Conservation (phyloP, 2,888 invertebrate species). For the Limenitis arthemis region DNA sequence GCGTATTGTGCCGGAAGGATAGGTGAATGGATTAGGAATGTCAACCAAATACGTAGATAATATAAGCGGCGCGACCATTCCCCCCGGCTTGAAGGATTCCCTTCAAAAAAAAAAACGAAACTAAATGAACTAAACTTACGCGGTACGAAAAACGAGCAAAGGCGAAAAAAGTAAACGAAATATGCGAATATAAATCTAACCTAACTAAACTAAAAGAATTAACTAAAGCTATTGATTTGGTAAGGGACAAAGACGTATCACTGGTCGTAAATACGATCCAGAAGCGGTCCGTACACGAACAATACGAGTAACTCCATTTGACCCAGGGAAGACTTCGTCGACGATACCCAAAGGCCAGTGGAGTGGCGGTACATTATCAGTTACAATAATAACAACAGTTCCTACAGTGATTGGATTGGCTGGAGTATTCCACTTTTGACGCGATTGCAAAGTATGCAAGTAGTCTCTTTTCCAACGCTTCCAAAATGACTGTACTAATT, state of each 20-base stretch:
- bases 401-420: too few species aligned
- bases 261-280: not conserved
- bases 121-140: not conserved
- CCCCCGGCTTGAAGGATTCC: not conserved
- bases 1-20: too few species aligned
- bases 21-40: too few species aligned
- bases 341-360: not conserved
- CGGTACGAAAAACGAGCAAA: not conserved
- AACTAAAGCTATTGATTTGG: not conserved
- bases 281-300: not conserved
- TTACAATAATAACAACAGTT: too few species aligned
- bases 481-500: conserved; percentile 13
- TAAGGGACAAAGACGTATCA: not conserved
- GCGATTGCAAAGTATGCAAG: conserved; percentile 5
- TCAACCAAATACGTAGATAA: not conserved
- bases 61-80: not conserved
- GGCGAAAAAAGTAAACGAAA: not conserved
- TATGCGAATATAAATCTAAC: not conserved
- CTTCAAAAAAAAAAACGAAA: not conserved
- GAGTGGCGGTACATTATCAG: too few species aligned
- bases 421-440: conserved; percentile 8
- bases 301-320: not conserved
- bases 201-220: not conserved
- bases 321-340: not conserved
- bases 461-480: conserved; percentile 11